phyloP scores from a whole-genome alignment of 2,888 invertebrate genomes.

The Nesidiocoris tenuis region DNA sequence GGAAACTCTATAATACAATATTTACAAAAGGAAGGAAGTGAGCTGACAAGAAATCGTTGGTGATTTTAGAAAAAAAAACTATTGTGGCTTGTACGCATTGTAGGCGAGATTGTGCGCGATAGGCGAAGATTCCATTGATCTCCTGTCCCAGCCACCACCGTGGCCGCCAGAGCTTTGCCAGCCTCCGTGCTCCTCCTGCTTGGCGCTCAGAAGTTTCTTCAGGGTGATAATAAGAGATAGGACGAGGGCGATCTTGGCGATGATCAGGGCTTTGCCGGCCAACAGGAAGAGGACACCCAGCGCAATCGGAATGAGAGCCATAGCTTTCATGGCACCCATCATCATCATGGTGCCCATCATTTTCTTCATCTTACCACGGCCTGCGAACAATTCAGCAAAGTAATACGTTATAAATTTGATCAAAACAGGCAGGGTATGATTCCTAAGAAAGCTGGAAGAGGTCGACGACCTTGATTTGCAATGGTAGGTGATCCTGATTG shows the following conservation, averaged over 20 bases:
- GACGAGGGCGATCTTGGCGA: conserved; percentile 76
- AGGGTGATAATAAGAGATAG: conserved; percentile 77
- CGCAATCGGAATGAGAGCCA: conserved; percentile 74
- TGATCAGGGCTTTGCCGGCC: conserved; percentile 83
- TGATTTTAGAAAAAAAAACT: not conserved
- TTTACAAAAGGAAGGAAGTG: conserved; percentile 6
- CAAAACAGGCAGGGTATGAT: no score
- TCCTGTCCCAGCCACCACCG: conserved; percentile 64
- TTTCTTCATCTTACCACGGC: conserved; percentile 83
- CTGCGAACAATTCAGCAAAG: conserved; percentile 57
- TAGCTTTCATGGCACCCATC: conserved; percentile 82
- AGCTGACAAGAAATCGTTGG: not conserved
- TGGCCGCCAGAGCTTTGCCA: conserved; percentile 59
- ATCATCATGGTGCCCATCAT: conserved; percentile 92
- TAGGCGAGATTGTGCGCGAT: conserved; percentile 70
- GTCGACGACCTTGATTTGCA: no score
- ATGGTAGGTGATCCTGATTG: no score
- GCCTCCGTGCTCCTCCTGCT: conserved; percentile 60
- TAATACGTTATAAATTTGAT: no score
- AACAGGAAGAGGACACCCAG: conserved; percentile 77
- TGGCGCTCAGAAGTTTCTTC: conserved; percentile 71
- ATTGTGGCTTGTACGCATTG: conserved; percentile 57
- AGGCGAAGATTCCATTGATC: conserved; percentile 53
- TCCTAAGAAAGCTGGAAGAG: no score
- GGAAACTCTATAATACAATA: conserved; percentile 17